These are phyloP conservation scores for Heliocidaris tuberculata DNA, from an alignment of 35 echinoderm and acorn worm species.

Conservation along the genomic window DNA sequence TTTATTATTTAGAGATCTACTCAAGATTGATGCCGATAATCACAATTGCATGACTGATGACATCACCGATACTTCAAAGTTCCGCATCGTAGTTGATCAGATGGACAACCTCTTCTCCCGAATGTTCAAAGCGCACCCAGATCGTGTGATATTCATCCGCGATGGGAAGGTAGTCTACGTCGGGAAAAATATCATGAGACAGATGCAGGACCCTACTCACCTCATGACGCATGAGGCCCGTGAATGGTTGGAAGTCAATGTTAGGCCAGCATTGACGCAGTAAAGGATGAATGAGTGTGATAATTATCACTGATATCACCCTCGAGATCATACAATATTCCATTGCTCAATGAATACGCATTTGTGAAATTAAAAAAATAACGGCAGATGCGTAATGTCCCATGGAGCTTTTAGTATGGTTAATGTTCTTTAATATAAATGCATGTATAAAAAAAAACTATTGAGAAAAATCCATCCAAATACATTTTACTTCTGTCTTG, in stretches of 20 bases:
- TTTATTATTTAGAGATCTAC: slow-evolving; percentile 1
- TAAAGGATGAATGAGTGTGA: neutral
- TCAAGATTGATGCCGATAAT: slow-evolving; percentile 20
- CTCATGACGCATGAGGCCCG: slow-evolving; percentile 58
- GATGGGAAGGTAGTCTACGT: slow-evolving; percentile 44
- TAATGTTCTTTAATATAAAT: too few species aligned
- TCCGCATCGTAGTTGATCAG: slow-evolving; percentile 52
- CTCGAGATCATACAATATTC: too few species aligned
- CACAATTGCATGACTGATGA: slow-evolving; percentile 47
- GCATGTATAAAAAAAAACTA: too few species aligned
- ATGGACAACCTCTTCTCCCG: slow-evolving; percentile 51
- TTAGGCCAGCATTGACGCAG: neutral
- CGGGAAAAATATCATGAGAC: slow-evolving; percentile 18
- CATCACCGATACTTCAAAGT: neutral
- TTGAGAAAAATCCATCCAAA: too few species aligned
- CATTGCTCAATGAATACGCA: too few species aligned
- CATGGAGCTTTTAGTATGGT: too few species aligned
- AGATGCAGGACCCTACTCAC: slow-evolving; percentile 39
- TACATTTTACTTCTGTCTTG: too few species aligned
- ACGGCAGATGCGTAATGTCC: too few species aligned
- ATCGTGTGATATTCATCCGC: slow-evolving; percentile 27
- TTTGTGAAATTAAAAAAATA: too few species aligned
- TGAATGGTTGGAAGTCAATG: slow-evolving; percentile 40
- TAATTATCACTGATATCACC: neutral
- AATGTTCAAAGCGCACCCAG: slow-evolving; percentile 39